These are phyloP conservation scores for Psilopsiagon aymara DNA, from an alignment of 2,113 vertebrate genomes.

Conservation along the genomic window DNA sequence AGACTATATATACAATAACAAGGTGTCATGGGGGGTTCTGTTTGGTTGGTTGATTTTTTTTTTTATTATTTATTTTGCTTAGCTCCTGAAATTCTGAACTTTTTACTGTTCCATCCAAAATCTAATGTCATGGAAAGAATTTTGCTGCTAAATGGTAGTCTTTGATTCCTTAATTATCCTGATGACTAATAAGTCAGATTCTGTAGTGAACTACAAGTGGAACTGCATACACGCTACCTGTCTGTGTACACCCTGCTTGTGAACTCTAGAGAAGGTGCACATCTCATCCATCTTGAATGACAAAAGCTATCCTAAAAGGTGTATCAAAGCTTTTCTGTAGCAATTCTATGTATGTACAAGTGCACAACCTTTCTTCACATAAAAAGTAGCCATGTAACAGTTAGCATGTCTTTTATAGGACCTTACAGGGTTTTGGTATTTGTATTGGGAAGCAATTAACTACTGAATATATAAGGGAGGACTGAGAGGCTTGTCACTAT, in stretches of 20 bases:
- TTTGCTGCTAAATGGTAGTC: background rate
- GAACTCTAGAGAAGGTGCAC: background rate
- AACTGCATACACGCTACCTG: background rate
- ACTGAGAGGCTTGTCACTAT: background rate
- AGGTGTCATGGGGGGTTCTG: background rate
- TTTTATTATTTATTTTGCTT: background rate
- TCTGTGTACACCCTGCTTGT: background rate
- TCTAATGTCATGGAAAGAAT: background rate
- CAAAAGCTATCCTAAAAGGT: slow-evolving; percentile 20
- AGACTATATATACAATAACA: background rate
- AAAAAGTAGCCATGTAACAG: background rate
- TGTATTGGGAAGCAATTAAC: background rate
- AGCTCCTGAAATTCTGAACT: background rate
- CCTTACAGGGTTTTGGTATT: background rate
- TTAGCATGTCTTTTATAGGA: background rate
- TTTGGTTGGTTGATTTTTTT: background rate
- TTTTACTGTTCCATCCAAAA: background rate
- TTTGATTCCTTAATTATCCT: slow-evolving; percentile 11
- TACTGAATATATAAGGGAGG: background rate
- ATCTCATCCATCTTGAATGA: background rate
- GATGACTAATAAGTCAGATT: background rate
- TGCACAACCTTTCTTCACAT: background rate
- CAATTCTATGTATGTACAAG: background rate
- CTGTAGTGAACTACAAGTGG: background rate
- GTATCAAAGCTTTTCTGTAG: background rate